Evolutionary conservation across 2,888 invertebrate genomes (phyloP), one percentile per base, ranked within the genome.

Genomic region (Cephus rjabovi): DNA sequence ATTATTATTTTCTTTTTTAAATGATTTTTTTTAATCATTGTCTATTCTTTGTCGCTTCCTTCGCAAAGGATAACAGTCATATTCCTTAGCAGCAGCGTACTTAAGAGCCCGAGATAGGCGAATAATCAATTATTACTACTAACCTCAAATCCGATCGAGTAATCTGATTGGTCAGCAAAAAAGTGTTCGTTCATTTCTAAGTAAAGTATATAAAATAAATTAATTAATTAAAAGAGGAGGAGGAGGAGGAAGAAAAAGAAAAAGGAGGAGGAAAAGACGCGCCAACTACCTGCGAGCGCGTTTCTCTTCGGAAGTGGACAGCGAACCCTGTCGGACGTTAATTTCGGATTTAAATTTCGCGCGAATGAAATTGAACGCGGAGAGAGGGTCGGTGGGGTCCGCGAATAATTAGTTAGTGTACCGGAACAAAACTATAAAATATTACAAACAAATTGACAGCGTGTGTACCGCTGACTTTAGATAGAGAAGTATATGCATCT

Each of bases 121-220:
- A 73, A 34, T 73, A 34, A 75, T 69, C 34, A 34, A 23, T 69
- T 34, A n/a, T 78, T 81, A 82, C 83, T 83, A 83, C 77, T 78
- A 81, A 79, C 76, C 74, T 77, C 71, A 80, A 80, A 82, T 82
- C 83, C 82, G 80, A 79, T 81, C 78, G 75, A 77, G 81, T 81
- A 71, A 80, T 74, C 78, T 73, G 81, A 83, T 85, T 78, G 78
- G 78, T 81, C 81, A 78, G 79, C 56, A 56, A 82, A 83, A 33
- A 86, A 84, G 83, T 86, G 86, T 87, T 86, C 80, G 84, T 86
- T 82, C 82, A 82, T 86, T 87, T 85, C 79, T 85, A 83, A 84
- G 82, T 33, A 83, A 81, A 82, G 80, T 79, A 80, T 69, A 80
- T 56, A 76, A 76, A 78, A 79, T 78, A 34, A 80, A 69, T 73